Base-by-base conservation (phyloP, 1,140 invertebrate species). In the Cydia amplana region DNA sequence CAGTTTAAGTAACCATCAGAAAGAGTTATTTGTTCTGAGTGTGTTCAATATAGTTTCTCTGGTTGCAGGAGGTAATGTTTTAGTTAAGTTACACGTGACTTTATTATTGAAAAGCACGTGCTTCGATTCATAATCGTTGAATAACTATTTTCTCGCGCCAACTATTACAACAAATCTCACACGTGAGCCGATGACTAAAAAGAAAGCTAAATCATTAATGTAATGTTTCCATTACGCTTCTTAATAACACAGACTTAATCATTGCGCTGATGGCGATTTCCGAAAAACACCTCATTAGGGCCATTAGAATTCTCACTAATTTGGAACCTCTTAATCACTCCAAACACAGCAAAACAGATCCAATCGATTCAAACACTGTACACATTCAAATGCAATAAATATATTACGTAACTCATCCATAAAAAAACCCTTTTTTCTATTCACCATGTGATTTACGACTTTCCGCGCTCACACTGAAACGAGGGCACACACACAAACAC, bases 391-490 rank as follows among this genome's bases (percentile, higher is more conserved):
- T 67, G 77, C 73, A 78, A 80, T 80, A 84, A 82, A 43, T 72
- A 75, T 65, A 82, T 87, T 86, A 81, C 83, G 79, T 83, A 89
- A 89, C 78, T 72, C 40, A 65, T 76, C 73, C 82, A 84, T 85
- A 82, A 83, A 67, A 49, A 86, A 85, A 79, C 82, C 80, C 78
- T 81, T 86, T 60, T 81, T 83, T 77, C 76, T 78, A 75, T 80
- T 77, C 75, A 79, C 65, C 73, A 75, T 77, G 51, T 80, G 74
- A 80, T 86, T 88, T 85, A 88, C 79, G 80, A 82, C 79, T 80
- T 80, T 80, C 79, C 80, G 81, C 77, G 79, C 75, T 74, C 74
- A 79, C 80, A 81, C 75, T 74, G 51, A 70, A 18, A 72, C 49
- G 73, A 55, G 63, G 55, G 28, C 73, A 73, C 43, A 51, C 72